Percentiles rank a stretch among this genome's conserved stretches.
Evolutionary conservation across 2,888 invertebrate genomes (phyloP).

Genomic region (Proisotoma minuta): DNA sequence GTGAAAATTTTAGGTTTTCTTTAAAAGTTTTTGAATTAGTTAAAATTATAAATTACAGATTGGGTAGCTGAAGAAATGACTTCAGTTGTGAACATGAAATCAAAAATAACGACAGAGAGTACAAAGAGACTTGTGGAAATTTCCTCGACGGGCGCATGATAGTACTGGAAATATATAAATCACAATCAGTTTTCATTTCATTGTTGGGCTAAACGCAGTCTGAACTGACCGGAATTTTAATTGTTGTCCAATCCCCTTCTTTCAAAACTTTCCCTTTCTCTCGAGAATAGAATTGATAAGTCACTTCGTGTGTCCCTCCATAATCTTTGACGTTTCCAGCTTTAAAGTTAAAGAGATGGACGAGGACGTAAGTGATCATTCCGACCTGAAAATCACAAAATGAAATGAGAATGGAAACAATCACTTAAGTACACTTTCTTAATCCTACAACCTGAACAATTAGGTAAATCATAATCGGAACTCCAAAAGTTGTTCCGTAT

Average conservation of each 20-base stretch:
- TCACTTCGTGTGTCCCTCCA: constrained; percentile 6
- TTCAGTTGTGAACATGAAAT: constrained; percentile 25
- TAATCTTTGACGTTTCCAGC: background rate
- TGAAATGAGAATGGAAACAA: too few species aligned
- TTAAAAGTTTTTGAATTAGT: background rate
- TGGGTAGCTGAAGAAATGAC: constrained; percentile 13
- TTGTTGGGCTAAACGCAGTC: background rate
- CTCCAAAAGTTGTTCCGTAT: constrained; percentile 22
- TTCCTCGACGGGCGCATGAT: constrained; percentile 17
- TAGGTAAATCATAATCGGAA: constrained; percentile 23
- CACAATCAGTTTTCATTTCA: background rate
- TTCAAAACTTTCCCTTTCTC: too few species aligned
- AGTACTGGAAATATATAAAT: constrained; percentile 17
- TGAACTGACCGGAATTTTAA: constrained; percentile 5
- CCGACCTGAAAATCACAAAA: too few species aligned
- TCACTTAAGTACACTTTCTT: too few species aligned
- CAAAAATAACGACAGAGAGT: background rate
- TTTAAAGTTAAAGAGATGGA: constrained; percentile 21
- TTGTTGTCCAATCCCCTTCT: background rate
- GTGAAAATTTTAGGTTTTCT: background rate
- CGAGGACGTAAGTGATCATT: constrained; percentile 10
- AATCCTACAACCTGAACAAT: constrained; percentile 14
- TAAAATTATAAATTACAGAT: constrained; percentile 16
- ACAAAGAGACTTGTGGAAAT: constrained; percentile 10
- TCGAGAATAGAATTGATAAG: background rate